Evolutionary conservation across 2,797 vertebrate genomes (phyloP), one percentile per base, ranked within the genome.

Genomic region (Coendou prehensilis): DNA sequence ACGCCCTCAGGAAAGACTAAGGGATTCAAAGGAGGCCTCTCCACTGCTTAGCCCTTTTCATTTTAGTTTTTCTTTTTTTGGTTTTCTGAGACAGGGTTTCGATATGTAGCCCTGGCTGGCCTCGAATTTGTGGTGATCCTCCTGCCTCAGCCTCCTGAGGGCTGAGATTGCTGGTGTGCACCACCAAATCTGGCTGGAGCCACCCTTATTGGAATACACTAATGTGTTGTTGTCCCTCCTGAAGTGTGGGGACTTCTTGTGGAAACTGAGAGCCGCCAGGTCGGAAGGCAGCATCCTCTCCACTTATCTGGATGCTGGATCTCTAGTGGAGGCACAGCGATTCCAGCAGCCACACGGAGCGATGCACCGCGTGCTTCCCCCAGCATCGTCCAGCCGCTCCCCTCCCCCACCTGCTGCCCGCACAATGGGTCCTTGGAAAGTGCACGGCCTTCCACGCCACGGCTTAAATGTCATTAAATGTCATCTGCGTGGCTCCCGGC

Each of bases 401-500:
- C 85, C 92, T 73, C n/a, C 61, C 45, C 61, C 1, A 4, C 67
- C 54, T 56, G n/a, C 78, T 56, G 28, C 79, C 85, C 47, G 18
- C 88, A 95, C 41, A 91, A 47, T 41, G 79, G 78, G 28, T 86
- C 90, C 94, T 95, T 95, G 28, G n/a, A 89, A 87, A 88, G 59
- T 83, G 52, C 64, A 61, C 91, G 82, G 33, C 82, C 69, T 92
- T 92, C 64, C 5, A 28, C 54, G 64, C 41, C 6, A 56, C 73
- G 71, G 75, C 26, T 37, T 69, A 69, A 69, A 69, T n/a, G 64
- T 69, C 64, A 69, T 28, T 96, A 89, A 97, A 96, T 96, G 93
- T 95, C 97, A 91, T 93, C 89, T 52, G 8, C 79, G 56, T 97
- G 95, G 96, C 89, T 78, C 87, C 73, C 87, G 30, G 67, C 5